A percentile compares a stretch with the other conserved stretches of the same genome.
Conservation (phyloP, 2,113 vertebrate species). For the Tachysurus vachellii region DNA sequence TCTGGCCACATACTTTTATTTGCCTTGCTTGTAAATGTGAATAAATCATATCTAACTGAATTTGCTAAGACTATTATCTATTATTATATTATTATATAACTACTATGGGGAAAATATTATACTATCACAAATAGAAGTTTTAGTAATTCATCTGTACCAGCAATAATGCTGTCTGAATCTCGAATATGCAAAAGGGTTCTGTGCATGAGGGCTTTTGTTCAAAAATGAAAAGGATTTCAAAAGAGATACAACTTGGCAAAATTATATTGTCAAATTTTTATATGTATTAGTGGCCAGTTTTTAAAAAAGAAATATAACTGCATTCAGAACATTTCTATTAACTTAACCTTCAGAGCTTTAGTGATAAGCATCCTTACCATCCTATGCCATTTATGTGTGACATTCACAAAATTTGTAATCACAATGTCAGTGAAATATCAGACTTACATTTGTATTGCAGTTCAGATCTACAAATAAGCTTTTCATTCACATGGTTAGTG, state of each 20-base stretch:
- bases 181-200: neutral
- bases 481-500: neutral
- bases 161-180: neutral
- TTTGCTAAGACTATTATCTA: neutral
- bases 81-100: neutral
- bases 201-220: neutral
- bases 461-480: neutral
- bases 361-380: neutral
- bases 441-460: neutral
- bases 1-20: neutral
- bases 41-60: neutral
- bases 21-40: neutral
- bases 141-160: neutral
- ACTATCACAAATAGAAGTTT: neutral
- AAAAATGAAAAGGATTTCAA: neutral
- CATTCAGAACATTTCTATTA: neutral
- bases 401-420: neutral
- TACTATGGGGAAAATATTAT: neutral
- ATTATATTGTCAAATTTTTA: neutral
- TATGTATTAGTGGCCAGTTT: neutral
- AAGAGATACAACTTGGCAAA: neutral
- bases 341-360: neutral
- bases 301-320: neutral
- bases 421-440: neutral
- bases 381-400: neutral